These are phyloP conservation scores for Orcinus orca DNA, from an alignment of 2,113 vertebrate species.

Conservation along the genomic window DNA sequence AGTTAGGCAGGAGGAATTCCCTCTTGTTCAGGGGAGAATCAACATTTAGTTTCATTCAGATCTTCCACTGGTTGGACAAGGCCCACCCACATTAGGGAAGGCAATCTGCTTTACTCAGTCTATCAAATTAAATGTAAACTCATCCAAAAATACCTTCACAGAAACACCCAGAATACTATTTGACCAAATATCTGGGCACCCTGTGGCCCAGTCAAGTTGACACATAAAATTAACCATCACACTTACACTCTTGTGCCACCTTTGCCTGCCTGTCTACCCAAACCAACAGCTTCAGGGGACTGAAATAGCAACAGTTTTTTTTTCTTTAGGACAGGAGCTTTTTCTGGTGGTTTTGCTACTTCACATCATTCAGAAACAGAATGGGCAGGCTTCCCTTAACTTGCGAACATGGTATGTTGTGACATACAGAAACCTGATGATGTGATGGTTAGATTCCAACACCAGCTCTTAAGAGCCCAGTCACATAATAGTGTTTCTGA, in stretches of 20 bases:
- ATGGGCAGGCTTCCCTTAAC: not conserved
- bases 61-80: not conserved
- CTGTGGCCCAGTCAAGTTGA: not conserved
- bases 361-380: conserved; percentile 6
- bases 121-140: not conserved
- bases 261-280: not conserved
- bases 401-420: not conserved
- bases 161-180: not conserved
- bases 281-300: not conserved
- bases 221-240: not conserved
- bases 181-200: not conserved
- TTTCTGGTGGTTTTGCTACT: not conserved
- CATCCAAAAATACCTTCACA: not conserved
- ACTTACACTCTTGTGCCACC: not conserved
- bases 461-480: not conserved
- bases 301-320: not conserved
- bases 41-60: not conserved
- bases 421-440: not conserved
- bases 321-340: not conserved
- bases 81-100: not conserved
- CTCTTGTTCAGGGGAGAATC: not conserved
- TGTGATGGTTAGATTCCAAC: not conserved
- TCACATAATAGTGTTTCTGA: not conserved
- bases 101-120: not conserved
- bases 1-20: not conserved